Base-by-base conservation (phyloP, 1,140 invertebrate genomes). In the Pteromalus puparum region DNA sequence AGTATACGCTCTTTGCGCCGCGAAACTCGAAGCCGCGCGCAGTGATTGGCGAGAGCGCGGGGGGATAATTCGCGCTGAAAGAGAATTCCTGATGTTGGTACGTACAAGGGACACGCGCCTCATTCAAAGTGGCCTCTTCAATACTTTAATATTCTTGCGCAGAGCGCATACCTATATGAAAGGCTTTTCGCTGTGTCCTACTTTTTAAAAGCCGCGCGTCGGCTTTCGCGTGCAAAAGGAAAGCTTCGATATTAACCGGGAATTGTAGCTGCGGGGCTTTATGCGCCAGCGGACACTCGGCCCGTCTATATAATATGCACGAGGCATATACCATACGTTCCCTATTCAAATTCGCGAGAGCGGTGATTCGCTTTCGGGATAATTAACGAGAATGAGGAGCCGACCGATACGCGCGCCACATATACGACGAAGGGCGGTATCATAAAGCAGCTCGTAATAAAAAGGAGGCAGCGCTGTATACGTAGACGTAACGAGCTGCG, bases 401-500 rank as follows among this genome's bases (percentile, higher is more conserved):
- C 61, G 61, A 6, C 5, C 61, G 61, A 65, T 65, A n/a, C 18
- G 61, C 30, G 18, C 2, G 10, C 2, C 2, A 68, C 1, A 21
- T 68, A 28, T 53, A 53, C 15, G 18, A 15, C 12, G n/a, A 68
- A 26, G 6, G n/a, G n/a, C 53, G 24, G 21, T 9, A 10, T 28
- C 13, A 70, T 70, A 70, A 70, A 70, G 67, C 67, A 28, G 67
- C 53, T 61, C 30, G 18, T 70, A 70, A 70, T 28, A 70, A 70
- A 70, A 70, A 70, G 67, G 67, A 30, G 67, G 24, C 67, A 12
- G 67, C 61, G 67, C 61, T 21, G 12, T 12, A n/a, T 65, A n/a
- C 10, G 10, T n/a, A n/a, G 13, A 65, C 61, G 86, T 90, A 90
- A 90, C 89, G 87, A 90, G 88, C 53, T 61, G 53, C 15, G 53